Base-by-base conservation (phyloP, 35 echinoderm and acorn worm genomes). In the Eucidaris tribuloides region DNA sequence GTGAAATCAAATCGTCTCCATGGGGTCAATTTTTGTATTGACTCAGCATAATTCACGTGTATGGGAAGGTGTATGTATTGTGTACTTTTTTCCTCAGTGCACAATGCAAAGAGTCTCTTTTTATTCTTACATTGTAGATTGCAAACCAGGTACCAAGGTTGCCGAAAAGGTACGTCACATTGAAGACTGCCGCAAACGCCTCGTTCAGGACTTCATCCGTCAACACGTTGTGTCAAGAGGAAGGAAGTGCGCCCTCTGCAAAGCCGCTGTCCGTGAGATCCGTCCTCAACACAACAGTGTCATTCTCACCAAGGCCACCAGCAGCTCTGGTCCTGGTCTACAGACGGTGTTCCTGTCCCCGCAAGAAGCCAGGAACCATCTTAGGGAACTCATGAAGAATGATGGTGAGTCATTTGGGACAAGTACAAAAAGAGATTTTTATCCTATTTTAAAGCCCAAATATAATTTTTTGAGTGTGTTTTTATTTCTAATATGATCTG, bases 371-470 rank as follows among this genome's bases (percentile, higher is more conserved):
- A 82, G 79, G 32, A 57, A 89, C 6, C 90, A 99, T 56, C 58
- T 99, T 1, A 78, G 87, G 48, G 71, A 87, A 23, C 15, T 99
- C 14, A 79, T 90, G 49, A 42, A 42, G 20, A 93, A 99, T 84
- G 96, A 93, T 62, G 91, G 96, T 99, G 83, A 79, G 91, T 82
- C 15, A n/a, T n/a, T n/a, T n/a, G n/a, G n/a, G n/a, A n/a, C n/a
- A n/a, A n/a, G n/a, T n/a, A n/a, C n/a, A n/a, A n/a, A n/a, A n/a
- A n/a, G n/a, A n/a, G n/a, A n/a, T n/a, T n/a, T n/a, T n/a, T n/a
- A n/a, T n/a, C n/a, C n/a, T n/a, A n/a, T n/a, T n/a, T n/a, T n/a
- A n/a, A n/a, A n/a, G n/a, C n/a, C n/a, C n/a, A n/a, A n/a, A n/a
- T n/a, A n/a, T n/a, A n/a, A n/a, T n/a, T n/a, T n/a, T n/a, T n/a